Evolutionary conservation across 1,140 invertebrate species (phyloP).

Genomic region (Globodera ellingtonae): DNA sequence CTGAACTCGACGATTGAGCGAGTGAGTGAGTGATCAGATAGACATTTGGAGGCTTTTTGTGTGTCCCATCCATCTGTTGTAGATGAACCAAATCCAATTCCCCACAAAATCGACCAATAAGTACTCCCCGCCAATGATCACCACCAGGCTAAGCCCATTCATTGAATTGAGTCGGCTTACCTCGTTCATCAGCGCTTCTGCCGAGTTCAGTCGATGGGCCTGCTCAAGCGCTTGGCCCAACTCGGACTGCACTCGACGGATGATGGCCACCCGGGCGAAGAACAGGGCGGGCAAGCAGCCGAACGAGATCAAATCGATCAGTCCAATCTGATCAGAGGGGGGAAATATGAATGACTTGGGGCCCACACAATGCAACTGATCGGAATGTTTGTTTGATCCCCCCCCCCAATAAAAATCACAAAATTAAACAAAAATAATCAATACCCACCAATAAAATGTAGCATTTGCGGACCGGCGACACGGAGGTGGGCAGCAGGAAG

Average conservation of each 20-base stretch:
- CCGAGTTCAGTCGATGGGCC: constrained; percentile 43
- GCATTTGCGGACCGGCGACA: constrained; percentile 21
- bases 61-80: no score
- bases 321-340: constrained; percentile 28
- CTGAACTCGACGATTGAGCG: neutral
- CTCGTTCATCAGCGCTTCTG: constrained; percentile 44
- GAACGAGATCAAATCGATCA: constrained; percentile 49
- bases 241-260: constrained; percentile 27
- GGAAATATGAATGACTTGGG: neutral
- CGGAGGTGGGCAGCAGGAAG: constrained; percentile 51
- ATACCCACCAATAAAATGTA: constrained; percentile 30
- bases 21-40: no score
- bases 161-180: neutral
- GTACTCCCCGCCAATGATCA: neutral
- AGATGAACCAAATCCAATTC: no score
- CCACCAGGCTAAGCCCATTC: no score
- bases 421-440: neutral
- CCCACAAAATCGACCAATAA: no score
- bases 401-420: neutral
- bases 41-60: no score
- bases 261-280: constrained; percentile 29
- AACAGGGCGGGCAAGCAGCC: constrained; percentile 41
- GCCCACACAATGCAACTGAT: no score
- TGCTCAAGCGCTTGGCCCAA: constrained; percentile 24
- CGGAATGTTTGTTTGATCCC: neutral